A percentile compares a stretch with the other conserved stretches of the same genome.
phyloP scores from a whole-genome alignment of 2,797 vertebrate species.

The Enteromius anoplus region DNA sequence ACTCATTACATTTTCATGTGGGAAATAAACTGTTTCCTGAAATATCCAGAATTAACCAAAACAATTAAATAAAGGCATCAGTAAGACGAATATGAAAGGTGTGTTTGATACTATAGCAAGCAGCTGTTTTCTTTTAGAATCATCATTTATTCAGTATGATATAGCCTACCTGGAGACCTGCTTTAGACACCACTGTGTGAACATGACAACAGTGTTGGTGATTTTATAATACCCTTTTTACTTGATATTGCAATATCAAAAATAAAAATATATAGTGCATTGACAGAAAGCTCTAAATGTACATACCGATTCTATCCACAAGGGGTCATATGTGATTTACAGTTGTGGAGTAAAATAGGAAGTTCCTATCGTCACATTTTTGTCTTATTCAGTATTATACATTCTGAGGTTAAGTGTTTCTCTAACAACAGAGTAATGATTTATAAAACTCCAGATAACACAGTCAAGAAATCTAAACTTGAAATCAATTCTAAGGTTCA shows the following conservation, averaged over 20 bases:
- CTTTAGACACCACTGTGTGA: background rate
- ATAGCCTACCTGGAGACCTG: background rate
- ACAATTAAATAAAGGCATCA: background rate
- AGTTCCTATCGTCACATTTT: background rate
- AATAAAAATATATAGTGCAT: too few species aligned
- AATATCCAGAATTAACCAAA: background rate
- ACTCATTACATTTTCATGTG: too few species aligned
- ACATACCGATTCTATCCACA: conserved; percentile 20
- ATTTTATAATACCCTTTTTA: background rate
- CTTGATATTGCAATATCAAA: background rate
- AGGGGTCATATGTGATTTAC: conserved; percentile 33
- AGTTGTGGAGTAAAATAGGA: background rate
- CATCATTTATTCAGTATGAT: background rate
- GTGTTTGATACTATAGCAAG: background rate
- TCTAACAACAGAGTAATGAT: background rate
- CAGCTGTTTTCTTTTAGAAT: background rate
- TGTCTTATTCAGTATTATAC: background rate
- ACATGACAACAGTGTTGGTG: background rate
- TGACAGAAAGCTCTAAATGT: background rate
- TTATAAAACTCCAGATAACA: background rate
- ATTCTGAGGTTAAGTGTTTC: background rate
- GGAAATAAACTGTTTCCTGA: too few species aligned
- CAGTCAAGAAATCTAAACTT: background rate
- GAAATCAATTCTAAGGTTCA: background rate
- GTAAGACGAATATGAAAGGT: background rate